Evolutionary conservation across 2,113 vertebrate genomes (phyloP).

Genomic region (Agapornis roseicollis): DNA sequence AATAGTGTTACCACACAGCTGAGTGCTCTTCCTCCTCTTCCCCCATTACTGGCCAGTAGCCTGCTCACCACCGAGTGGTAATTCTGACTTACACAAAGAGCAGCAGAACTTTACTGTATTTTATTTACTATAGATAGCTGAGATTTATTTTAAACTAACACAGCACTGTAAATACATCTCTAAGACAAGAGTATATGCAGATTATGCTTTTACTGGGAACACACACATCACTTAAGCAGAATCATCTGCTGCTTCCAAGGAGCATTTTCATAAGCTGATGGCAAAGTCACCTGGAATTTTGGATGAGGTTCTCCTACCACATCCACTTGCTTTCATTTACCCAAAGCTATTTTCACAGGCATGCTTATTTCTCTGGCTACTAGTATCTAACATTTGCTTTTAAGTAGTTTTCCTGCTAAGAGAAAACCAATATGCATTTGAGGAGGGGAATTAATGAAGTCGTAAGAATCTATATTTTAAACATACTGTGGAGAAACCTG

Average conservation of each 20-base stretch:
- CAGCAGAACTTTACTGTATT: not conserved
- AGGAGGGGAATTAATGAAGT: not conserved
- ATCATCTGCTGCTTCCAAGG: not conserved
- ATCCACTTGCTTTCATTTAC: not conserved
- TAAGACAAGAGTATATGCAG: not conserved
- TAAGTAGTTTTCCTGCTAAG: not conserved
- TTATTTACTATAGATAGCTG: fast-evolving
- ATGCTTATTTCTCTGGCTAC: not conserved
- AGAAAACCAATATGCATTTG: not conserved
- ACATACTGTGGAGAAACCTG: not conserved
- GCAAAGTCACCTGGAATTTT: not conserved
- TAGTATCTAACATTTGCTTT: not conserved
- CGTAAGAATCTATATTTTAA: not conserved
- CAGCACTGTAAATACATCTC: not conserved
- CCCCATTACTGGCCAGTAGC: not conserved
- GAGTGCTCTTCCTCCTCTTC: not conserved
- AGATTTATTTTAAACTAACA: not conserved
- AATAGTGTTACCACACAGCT: not conserved
- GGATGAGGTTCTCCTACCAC: not conserved
- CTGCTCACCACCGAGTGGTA: not conserved
- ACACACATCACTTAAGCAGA: not conserved
- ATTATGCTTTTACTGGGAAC: not conserved
- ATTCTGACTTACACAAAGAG: not conserved
- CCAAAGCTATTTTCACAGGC: not conserved
- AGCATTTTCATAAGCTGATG: not conserved